Percentiles rank a stretch among this genome's conserved stretches.
Conservation (phyloP, 2,797 vertebrate genomes). For the Parambassis ranga region DNA sequence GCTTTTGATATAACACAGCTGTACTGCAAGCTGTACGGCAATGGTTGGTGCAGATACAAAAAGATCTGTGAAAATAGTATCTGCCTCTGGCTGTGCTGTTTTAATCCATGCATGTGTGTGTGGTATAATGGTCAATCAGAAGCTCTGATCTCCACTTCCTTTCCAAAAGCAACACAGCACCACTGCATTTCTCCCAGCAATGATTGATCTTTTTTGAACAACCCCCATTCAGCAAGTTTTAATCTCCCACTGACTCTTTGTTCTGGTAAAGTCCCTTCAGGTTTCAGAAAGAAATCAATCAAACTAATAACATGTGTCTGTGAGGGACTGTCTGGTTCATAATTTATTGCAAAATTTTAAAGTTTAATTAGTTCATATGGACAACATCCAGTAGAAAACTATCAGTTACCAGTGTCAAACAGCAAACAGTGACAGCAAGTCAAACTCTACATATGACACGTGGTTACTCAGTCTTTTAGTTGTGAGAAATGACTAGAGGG, state of each 20-base stretch:
- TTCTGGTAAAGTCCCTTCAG: conserved; percentile 36
- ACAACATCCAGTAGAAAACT: conserved; percentile 7
- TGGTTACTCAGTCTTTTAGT: conserved; percentile 35
- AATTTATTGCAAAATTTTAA: conserved; percentile 20
- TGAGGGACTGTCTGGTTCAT: conserved; percentile 1
- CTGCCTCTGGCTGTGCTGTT: background rate
- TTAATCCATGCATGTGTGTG: background rate
- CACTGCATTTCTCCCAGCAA: conserved; percentile 42
- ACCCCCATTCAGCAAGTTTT: conserved; percentile 51
- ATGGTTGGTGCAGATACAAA: background rate
- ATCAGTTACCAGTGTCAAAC: conserved; percentile 9
- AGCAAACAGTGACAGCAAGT: conserved; percentile 20
- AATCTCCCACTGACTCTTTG: conserved; percentile 55
- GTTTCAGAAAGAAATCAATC: conserved; percentile 39
- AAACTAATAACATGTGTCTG: conserved; percentile 32
- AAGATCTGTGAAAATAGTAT: background rate
- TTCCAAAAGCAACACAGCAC: conserved; percentile 48
- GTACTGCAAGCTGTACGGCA: no score
- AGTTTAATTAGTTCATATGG: conserved; percentile 32
- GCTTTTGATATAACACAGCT: background rate
- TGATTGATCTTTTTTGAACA: conserved; percentile 65
- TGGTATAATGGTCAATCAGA: conserved; percentile 33
- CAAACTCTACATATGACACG: conserved; percentile 6
- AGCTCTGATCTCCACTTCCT: conserved; percentile 58
- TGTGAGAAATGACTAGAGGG: conserved; percentile 35